Percentiles rank a stretch among this genome's conserved stretches.
Conservation (phyloP, 2,888 invertebrate genomes). For the Apodemia duryi region DNA sequence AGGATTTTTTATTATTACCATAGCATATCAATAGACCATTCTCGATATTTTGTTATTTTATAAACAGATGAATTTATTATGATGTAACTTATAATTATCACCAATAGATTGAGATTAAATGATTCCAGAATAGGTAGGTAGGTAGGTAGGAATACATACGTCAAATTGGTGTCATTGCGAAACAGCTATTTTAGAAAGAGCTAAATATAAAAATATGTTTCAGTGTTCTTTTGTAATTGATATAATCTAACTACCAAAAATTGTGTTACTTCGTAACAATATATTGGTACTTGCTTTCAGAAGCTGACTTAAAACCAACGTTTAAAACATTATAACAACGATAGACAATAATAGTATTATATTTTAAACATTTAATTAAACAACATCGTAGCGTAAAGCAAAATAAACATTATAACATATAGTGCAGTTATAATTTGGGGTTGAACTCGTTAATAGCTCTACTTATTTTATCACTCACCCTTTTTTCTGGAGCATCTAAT, state of each 20-base stretch:
- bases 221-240: constrained; percentile 4
- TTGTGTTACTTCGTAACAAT: constrained; percentile 11
- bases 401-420: constrained; percentile 16
- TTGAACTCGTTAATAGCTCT: not conserved
- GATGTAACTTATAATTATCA: no score
- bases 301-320: constrained; percentile 1
- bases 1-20: no score
- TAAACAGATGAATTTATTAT: not conserved
- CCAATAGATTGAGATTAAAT: not conserved
- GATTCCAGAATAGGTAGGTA: not conserved
- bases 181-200: not conserved
- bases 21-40: no score
- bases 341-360: constrained; percentile 28
- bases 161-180: not conserved
- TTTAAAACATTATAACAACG: constrained; percentile 17
- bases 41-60: no score
- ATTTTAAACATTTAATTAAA: constrained; percentile 31
- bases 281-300: constrained; percentile 13
- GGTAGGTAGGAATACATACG: not conserved
- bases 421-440: not conserved
- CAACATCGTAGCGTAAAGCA: constrained; percentile 33
- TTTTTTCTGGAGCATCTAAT: not conserved
- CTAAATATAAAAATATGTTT: constrained; percentile 4
- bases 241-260: constrained; percentile 7
- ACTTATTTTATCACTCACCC: not conserved